Percentiles rank a stretch among this genome's conserved stretches.
Evolutionary conservation across 2,113 vertebrate species (phyloP).

Genomic region (Uropsilus gracilis): DNA sequence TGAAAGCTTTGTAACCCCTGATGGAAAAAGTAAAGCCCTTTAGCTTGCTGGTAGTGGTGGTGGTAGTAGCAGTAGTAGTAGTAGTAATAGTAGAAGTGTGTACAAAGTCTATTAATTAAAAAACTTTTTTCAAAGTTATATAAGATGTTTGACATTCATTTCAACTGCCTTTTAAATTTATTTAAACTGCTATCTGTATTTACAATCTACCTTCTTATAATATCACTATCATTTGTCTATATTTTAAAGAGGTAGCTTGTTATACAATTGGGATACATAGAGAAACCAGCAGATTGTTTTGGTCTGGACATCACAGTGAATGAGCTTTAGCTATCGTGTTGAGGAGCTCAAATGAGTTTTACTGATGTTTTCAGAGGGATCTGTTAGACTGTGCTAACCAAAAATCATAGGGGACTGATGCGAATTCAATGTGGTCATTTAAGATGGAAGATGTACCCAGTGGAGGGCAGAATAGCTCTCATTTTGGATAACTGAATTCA

Average conservation of each 20-base stretch:
- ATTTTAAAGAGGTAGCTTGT: not conserved
- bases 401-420: not conserved
- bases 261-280: not conserved
- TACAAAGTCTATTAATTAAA: not conserved
- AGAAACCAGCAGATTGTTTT: not conserved
- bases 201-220: not conserved
- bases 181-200: not conserved
- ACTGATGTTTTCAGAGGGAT: not conserved
- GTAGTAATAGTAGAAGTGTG: not conserved
- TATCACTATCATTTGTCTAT: not conserved
- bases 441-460: not conserved
- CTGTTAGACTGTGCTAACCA: not conserved
- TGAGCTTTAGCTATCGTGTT: not conserved
- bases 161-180: not conserved
- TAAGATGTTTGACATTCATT: not conserved
- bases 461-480: not conserved
- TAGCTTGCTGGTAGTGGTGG: not conserved
- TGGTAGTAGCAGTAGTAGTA: too few species aligned
- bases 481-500: not conserved
- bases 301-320: not conserved
- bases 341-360: not conserved
- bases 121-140: not conserved
- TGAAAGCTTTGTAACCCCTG: conserved; percentile 87
- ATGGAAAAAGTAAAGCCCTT: conserved; percentile 52
- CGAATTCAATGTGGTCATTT: not conserved